These are phyloP conservation scores for Drosophila setifemur DNA, from an alignment of 1,140 invertebrate species.

Conservation along the genomic window DNA sequence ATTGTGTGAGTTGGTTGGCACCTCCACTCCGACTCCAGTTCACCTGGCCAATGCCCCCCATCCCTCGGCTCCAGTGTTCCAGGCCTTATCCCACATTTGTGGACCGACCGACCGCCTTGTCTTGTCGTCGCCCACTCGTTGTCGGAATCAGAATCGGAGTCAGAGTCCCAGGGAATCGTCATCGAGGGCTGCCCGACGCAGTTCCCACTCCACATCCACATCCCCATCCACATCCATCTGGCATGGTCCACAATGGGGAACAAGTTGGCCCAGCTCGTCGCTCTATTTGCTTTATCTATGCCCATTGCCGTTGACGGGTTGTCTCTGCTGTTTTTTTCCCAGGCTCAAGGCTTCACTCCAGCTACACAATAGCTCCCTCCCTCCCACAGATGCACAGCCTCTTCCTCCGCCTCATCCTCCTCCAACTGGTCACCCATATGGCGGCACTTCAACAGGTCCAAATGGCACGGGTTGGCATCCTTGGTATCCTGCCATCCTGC, in stretches of 20 bases:
- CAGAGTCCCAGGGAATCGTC: not conserved
- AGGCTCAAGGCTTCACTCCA: slow-evolving; percentile 39
- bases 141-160: slow-evolving; percentile 13
- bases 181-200: slow-evolving; percentile 8
- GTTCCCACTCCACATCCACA: slow-evolving; percentile 4
- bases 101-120: slow-evolving; percentile 28
- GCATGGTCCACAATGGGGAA: slow-evolving; percentile 42
- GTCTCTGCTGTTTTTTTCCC: slow-evolving; percentile 49
- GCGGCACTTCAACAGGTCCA: slow-evolving; percentile 26
- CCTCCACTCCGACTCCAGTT: not conserved
- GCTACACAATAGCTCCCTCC: slow-evolving; percentile 33
- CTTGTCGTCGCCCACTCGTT: slow-evolving; percentile 64
- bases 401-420: not conserved
- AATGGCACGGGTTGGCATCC: slow-evolving; percentile 62
- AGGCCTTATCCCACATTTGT: slow-evolving; percentile 29
- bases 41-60: slow-evolving; percentile 56
- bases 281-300: slow-evolving; percentile 77
- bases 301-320: slow-evolving; percentile 34
- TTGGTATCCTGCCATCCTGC: slow-evolving; percentile 32
- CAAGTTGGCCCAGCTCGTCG: too few species aligned
- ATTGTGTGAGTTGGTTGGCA: slow-evolving; percentile 55
- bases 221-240: slow-evolving; percentile 20
- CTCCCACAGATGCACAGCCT: too few species aligned
- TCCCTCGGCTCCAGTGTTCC: slow-evolving; percentile 4
- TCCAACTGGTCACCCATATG: slow-evolving; percentile 8